These are phyloP conservation scores for Thryonomys swinderianus DNA, from an alignment of 2,113 vertebrate species.

Conservation along the genomic window DNA sequence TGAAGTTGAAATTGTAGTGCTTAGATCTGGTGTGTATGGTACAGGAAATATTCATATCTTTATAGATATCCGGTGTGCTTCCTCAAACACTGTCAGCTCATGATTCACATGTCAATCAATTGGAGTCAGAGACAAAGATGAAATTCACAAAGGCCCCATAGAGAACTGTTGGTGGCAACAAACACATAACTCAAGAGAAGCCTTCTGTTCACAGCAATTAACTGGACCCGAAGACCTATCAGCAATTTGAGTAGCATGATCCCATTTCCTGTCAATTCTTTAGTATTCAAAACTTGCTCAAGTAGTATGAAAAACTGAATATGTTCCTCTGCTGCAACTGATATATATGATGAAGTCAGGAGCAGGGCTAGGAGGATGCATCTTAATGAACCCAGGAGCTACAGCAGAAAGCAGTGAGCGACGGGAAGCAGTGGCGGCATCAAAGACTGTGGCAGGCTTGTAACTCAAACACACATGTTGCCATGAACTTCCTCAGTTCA, in stretches of 20 bases:
- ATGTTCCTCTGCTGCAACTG: neutral
- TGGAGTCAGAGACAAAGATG: conserved; percentile 54
- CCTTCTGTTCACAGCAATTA: conserved; percentile 62
- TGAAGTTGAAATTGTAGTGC: conserved; percentile 58
- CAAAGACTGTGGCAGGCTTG: neutral
- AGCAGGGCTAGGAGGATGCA: neutral
- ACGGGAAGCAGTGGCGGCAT: neutral
- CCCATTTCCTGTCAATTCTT: conserved; percentile 27
- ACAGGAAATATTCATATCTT: conserved; percentile 36
- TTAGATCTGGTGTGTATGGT: conserved; percentile 38
- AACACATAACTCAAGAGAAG: conserved; percentile 50
- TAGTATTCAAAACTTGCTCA: conserved; percentile 62
- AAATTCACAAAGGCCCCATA: conserved; percentile 58
- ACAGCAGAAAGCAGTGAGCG: neutral
- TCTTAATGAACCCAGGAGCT: neutral
- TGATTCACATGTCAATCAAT: conserved; percentile 47
- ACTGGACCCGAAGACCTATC: conserved; percentile 24
- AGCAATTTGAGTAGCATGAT: conserved; percentile 1
- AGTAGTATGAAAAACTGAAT: conserved; percentile 50
- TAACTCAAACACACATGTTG: neutral
- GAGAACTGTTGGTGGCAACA: conserved; percentile 28
- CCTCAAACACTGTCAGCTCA: conserved; percentile 48
- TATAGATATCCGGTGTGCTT: conserved; percentile 34
- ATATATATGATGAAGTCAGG: conserved; percentile 29
- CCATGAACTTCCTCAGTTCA: conserved; percentile 7